Conservation (phyloP, 2,113 vertebrate genomes). For the Paratilapia polleni region DNA sequence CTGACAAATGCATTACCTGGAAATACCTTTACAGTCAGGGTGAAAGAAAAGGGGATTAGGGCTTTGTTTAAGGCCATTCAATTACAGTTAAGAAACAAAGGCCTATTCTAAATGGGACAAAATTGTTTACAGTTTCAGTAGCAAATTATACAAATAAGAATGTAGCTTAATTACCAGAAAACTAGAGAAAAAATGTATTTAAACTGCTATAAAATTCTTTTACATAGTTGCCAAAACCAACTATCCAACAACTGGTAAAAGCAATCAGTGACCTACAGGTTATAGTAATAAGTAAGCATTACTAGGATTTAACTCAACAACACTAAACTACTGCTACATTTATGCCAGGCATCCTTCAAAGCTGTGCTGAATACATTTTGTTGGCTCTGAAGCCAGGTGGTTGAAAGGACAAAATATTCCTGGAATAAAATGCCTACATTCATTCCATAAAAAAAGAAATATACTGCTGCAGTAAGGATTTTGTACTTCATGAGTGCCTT, state of each 20-base stretch:
- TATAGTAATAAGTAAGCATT: not conserved
- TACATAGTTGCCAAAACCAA: not conserved
- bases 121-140: not conserved
- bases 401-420: conserved; percentile 19
- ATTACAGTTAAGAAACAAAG: not conserved
- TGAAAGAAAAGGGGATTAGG: not conserved
- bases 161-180: no score
- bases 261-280: not conserved
- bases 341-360: not conserved
- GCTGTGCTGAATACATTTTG: conserved; percentile 27
- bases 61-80: not conserved
- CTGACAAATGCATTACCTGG: no score
- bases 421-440: conserved; percentile 20
- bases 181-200: no score
- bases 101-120: not conserved
- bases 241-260: not conserved
- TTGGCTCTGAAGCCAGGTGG: not conserved
- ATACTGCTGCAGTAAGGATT: not conserved
- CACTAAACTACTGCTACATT: not conserved
- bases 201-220: not conserved
- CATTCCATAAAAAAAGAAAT: conserved; percentile 6
- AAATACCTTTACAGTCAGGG: not conserved
- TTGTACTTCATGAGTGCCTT: conserved; percentile 18
- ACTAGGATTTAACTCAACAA: no score
- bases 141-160: not conserved